A percentile compares a stretch with the other conserved stretches of the same genome.
These are phyloP conservation scores for Pterostichus niger DNA, from an alignment of 2,888 invertebrate species.

Conservation along the genomic window DNA sequence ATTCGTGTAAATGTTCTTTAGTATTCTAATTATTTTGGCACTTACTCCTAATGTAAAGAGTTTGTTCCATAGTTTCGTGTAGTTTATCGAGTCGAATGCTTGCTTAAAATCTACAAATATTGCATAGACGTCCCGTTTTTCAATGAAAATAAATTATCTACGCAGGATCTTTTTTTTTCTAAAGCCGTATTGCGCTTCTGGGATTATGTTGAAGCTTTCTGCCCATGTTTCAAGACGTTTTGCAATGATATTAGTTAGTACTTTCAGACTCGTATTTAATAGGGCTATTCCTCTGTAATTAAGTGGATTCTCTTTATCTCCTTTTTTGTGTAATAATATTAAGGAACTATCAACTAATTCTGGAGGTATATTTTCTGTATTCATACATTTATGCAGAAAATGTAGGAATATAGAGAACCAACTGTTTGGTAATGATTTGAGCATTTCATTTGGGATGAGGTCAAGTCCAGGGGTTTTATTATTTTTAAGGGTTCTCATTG, in stretches of 20 bases:
- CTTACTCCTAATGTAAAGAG: neutral
- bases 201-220: slow-evolving; percentile 5
- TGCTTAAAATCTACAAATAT: slow-evolving; percentile 25
- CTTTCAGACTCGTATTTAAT: slow-evolving; percentile 22
- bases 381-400: neutral
- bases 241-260: neutral
- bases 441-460: slow-evolving; percentile 10
- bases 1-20: neutral
- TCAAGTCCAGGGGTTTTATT: slow-evolving; percentile 32
- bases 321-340: slow-evolving; percentile 23
- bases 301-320: neutral
- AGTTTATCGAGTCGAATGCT: slow-evolving; percentile 5
- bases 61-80: neutral
- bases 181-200: slow-evolving; percentile 5
- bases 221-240: no score
- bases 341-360: neutral
- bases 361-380: slow-evolving; percentile 6
- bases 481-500: no score
- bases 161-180: slow-evolving; percentile 4
- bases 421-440: neutral
- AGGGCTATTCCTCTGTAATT: slow-evolving; percentile 34
- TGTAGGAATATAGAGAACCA: neutral
- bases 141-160: slow-evolving; percentile 14
- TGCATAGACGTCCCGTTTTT: neutral
- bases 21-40: neutral